phyloP scores from a whole-genome alignment of 2,113 vertebrate species.

The Pterocles burchelli region DNA sequence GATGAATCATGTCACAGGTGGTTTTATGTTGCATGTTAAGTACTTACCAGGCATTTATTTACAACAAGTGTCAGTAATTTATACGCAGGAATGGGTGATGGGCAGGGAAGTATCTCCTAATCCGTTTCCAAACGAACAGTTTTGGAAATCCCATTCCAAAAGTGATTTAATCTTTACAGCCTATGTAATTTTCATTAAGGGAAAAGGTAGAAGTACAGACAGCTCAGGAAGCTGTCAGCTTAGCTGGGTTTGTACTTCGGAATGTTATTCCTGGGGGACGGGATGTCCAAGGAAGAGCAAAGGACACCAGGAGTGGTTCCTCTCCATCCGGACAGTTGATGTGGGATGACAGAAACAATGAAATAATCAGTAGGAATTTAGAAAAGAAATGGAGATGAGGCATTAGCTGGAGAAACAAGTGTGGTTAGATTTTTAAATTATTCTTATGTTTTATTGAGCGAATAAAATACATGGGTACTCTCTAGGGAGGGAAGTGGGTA shows the following conservation, averaged over 20 bases:
- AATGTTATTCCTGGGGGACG: neutral
- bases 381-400: neutral
- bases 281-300: neutral
- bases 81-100: neutral
- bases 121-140: neutral
- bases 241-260: neutral
- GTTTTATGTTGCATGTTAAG: neutral
- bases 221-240: slow-evolving; percentile 5
- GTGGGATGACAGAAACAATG: neutral
- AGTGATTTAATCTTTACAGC: neutral
- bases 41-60: neutral
- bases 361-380: neutral
- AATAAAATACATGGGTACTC: neutral
- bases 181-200: neutral
- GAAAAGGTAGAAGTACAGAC: neutral
- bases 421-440: too few species aligned
- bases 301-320: neutral
- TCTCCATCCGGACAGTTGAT: neutral
- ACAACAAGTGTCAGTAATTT: neutral
- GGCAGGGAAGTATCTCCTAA: neutral
- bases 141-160: neutral
- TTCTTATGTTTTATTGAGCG: neutral
- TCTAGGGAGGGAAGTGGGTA: neutral
- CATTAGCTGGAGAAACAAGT: neutral
- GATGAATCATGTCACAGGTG: neutral